Conservation (phyloP, 2,888 invertebrate genomes). For the Drosophila leonis region DNA sequence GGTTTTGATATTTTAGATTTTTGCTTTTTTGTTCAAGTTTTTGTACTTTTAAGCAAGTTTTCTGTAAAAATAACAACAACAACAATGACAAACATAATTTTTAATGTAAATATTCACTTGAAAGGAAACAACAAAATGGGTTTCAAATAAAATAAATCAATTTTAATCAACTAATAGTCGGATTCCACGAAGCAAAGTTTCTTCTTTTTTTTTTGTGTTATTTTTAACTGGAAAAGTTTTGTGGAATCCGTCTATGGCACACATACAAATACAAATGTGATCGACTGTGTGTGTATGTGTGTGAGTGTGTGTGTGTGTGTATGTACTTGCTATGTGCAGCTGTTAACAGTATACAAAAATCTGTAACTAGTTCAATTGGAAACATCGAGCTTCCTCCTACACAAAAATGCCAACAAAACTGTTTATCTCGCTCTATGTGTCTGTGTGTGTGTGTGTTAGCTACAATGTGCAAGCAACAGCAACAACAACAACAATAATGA, state of each 20-base stretch:
- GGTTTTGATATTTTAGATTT: conserved; percentile 28
- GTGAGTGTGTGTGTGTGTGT: conserved; percentile 11
- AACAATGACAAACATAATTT: conserved; percentile 72
- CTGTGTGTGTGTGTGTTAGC: conserved; percentile 39
- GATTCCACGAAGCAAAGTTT: conserved; percentile 25
- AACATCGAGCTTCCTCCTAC: conserved; percentile 69
- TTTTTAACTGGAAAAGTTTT: conserved; percentile 8
- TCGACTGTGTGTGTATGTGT: conserved; percentile 3
- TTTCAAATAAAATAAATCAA: conserved; percentile 32
- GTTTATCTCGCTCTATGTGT: conserved; percentile 54
- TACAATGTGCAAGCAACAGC: conserved; percentile 60
- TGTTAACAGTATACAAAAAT: conserved; percentile 40
- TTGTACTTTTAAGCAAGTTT: conserved; percentile 80
- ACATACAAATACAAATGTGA: conserved; percentile 20
- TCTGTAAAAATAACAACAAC: conserved; percentile 83
- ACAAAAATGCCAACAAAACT: conserved; percentile 62
- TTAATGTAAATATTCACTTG: conserved; percentile 49
- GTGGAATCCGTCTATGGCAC: conserved; percentile 19
- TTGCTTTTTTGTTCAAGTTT: conserved; percentile 37
- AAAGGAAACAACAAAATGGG: conserved; percentile 28
- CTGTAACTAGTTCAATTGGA: conserved; percentile 80
- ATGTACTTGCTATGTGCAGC: conserved; percentile 31
- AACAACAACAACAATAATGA: conserved; percentile 69
- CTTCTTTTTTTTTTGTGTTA: too few species aligned
- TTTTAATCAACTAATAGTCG: conserved; percentile 14